Percentiles rank a stretch among this genome's conserved stretches.
Evolutionary conservation across 2,888 invertebrate species (phyloP).

Genomic region (Oscheius sp.): DNA sequence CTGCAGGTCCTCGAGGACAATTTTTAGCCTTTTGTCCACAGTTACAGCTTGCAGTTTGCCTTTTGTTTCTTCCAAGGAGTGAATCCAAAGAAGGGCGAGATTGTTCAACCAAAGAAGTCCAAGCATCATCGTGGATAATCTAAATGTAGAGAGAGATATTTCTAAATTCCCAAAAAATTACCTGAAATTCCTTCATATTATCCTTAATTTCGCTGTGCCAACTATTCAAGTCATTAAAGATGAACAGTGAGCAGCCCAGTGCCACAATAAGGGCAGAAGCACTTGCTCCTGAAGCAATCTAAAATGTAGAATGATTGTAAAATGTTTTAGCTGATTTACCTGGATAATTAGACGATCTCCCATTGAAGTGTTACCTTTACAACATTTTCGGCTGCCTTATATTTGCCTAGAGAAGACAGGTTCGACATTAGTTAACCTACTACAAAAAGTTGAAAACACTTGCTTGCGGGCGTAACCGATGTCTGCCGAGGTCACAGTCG

Average conservation of each 20-base stretch:
- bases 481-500: too few relatives aligned
- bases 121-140: slow-evolving; percentile 20
- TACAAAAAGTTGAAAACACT: too few relatives aligned
- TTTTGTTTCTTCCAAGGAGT: background rate
- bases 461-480: too few relatives aligned
- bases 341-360: slow-evolving; percentile 20
- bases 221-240: slow-evolving; percentile 5
- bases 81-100: background rate
- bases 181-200: slow-evolving; percentile 14
- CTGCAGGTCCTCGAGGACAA: slow-evolving; percentile 20
- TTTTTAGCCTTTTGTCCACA: slow-evolving; percentile 18
- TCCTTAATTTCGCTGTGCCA: slow-evolving; percentile 8
- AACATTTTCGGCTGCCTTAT: too few relatives aligned
- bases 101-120: slow-evolving; percentile 6
- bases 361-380: too few relatives aligned
- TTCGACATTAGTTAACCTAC: too few relatives aligned
- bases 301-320: background rate
- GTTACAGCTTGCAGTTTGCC: slow-evolving; percentile 15
- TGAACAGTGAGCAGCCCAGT: background rate
- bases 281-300: slow-evolving; percentile 10
- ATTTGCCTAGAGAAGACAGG: too few relatives aligned
- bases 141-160: background rate
- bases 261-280: slow-evolving; percentile 5
- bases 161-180: background rate
- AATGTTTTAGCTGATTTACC: slow-evolving; percentile 1